Evolutionary conservation across 2,888 invertebrate species (phyloP).

Genomic region (Tetragonula carbonaria): DNA sequence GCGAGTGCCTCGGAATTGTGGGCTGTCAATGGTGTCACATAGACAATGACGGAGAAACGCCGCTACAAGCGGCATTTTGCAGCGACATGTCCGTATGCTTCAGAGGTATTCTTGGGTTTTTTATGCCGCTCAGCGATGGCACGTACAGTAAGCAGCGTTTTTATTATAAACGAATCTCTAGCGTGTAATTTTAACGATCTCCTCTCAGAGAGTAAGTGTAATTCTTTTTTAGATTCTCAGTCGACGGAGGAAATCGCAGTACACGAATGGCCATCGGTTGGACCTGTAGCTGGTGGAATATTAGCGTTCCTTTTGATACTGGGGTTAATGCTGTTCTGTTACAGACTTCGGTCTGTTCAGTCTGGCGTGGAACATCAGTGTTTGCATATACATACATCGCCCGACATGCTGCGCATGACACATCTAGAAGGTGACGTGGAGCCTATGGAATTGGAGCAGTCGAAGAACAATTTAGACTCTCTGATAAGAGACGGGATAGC

Average conservation of each 20-base stretch:
- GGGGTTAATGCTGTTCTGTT: conserved; percentile 93
- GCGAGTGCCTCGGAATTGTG: conserved; percentile 89
- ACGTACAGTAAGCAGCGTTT: conserved; percentile 83
- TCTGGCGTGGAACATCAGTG: conserved; percentile 85
- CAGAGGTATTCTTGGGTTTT: conserved; percentile 93
- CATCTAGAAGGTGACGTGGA: conserved; percentile 89
- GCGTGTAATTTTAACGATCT: background rate
- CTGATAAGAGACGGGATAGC: conserved; percentile 88
- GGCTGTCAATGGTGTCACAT: conserved; percentile 97
- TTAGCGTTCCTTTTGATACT: conserved; percentile 92
- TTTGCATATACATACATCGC: conserved; percentile 83
- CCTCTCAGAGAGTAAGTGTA: background rate
- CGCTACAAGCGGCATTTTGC: conserved; percentile 90
- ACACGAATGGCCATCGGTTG: conserved; percentile 88
- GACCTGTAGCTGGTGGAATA: conserved; percentile 94
- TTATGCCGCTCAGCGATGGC: conserved; percentile 93
- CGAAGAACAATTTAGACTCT: conserved; percentile 86
- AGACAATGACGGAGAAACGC: conserved; percentile 90
- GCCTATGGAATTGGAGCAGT: conserved; percentile 79
- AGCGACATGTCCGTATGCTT: conserved; percentile 93
- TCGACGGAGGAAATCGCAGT: conserved; percentile 78
- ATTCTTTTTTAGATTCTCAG: conserved; percentile 77
- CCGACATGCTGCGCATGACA: conserved; percentile 89
- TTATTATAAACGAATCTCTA: background rate
- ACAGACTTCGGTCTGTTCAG: conserved; percentile 87